These are phyloP conservation scores for Pachyseris speciosa DNA, from an alignment of 64 coral and sea anemone genomes.

Conservation along the genomic window DNA sequence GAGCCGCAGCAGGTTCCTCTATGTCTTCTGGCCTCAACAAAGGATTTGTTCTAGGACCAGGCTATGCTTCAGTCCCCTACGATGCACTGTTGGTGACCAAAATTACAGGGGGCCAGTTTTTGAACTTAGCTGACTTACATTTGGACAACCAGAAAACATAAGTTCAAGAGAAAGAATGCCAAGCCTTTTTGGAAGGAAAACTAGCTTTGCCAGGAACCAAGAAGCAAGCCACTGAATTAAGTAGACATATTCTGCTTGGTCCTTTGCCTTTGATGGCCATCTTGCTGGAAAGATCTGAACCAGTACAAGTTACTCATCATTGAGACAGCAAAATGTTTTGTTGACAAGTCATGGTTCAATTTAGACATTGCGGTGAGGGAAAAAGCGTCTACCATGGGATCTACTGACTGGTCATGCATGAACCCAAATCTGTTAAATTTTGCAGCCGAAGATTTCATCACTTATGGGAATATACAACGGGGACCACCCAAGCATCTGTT, in stretches of 20 bases:
- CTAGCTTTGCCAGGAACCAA: too few relatives aligned
- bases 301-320: background rate
- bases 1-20: background rate
- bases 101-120: background rate
- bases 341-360: background rate
- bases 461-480: background rate
- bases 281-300: background rate
- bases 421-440: background rate
- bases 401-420: background rate
- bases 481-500: background rate
- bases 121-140: background rate
- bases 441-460: background rate
- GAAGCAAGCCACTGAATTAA: too few relatives aligned
- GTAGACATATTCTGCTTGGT: too few relatives aligned
- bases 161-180: background rate
- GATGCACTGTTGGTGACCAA: background rate
- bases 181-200: background rate
- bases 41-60: conserved; percentile 41
- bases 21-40: background rate
- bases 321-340: background rate
- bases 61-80: conserved; percentile 18
- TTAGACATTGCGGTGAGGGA: background rate
- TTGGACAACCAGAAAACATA: too few relatives aligned
- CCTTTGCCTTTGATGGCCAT: too few relatives aligned
- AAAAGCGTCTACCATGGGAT: background rate